These are phyloP conservation scores for Mycetomoellerius zeteki DNA, from an alignment of 1,140 invertebrate genomes.

Conservation along the genomic window DNA sequence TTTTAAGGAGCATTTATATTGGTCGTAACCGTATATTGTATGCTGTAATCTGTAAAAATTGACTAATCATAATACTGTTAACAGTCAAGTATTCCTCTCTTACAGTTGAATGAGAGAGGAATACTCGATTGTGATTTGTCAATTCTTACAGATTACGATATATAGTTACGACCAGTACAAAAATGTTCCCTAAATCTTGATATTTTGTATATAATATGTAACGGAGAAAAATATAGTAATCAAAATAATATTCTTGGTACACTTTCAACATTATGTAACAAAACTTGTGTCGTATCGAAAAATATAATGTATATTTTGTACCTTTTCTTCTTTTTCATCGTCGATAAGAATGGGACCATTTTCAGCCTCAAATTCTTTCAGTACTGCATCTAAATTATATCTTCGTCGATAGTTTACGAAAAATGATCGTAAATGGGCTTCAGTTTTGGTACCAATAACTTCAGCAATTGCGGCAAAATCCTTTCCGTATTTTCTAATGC, in stretches of 20 bases:
- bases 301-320: slow-evolving; percentile 63
- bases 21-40: no score
- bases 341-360: slow-evolving; percentile 89
- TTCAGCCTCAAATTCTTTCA: slow-evolving; percentile 95
- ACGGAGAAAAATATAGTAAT: background rate
- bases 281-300: background rate
- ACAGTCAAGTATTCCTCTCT: no score
- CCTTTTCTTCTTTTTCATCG: slow-evolving; percentile 87
- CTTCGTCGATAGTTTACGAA: slow-evolving; percentile 96
- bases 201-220: background rate
- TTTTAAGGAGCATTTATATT: background rate
- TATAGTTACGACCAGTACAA: no score
- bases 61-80: no score
- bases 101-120: no score
- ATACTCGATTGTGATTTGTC: no score
- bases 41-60: no score
- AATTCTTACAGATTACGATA: no score
- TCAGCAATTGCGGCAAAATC: slow-evolving; percentile 98
- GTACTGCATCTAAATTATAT: slow-evolving; percentile 96
- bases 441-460: slow-evolving; percentile 97
- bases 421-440: slow-evolving; percentile 96
- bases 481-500: slow-evolving; percentile 97
- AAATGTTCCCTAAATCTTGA: background rate
- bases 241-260: slow-evolving; percentile 5
- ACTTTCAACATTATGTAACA: background rate